Percentiles rank a stretch among this genome's conserved stretches.
These are phyloP conservation scores for Chaetodon auriga DNA, from an alignment of 2,113 vertebrate genomes.

Conservation along the genomic window DNA sequence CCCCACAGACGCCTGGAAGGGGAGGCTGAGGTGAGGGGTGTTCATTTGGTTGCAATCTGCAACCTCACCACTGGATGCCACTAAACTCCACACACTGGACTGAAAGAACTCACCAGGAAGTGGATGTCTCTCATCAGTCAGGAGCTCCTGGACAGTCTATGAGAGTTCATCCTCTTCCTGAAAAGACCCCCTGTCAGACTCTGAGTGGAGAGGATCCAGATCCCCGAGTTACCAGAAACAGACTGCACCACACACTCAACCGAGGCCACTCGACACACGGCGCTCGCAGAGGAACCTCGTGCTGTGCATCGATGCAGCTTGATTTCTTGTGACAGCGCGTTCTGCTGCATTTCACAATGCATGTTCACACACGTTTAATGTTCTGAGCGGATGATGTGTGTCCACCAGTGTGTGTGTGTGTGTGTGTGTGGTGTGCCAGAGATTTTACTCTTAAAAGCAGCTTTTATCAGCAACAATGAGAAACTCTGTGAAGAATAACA, in stretches of 20 bases:
- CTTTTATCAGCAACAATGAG: background rate
- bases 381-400: background rate
- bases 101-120: background rate
- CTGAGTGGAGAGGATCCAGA: background rate
- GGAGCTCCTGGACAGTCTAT: background rate
- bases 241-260: background rate
- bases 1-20: too few relatives aligned
- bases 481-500: too few relatives aligned
- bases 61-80: too few relatives aligned
- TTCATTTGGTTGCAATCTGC: too few relatives aligned
- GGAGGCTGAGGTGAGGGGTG: too few relatives aligned
- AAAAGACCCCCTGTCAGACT: background rate
- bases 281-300: background rate
- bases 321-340: slow-evolving; percentile 9
- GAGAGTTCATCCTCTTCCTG: background rate
- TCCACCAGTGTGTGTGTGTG: background rate
- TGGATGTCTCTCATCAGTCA: background rate
- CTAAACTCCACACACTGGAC: too few relatives aligned
- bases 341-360: slow-evolving; percentile 15
- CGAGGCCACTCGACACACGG: background rate
- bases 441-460: background rate
- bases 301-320: background rate
- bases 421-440: background rate
- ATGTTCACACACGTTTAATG: background rate
- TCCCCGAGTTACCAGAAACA: background rate